Evolutionary conservation across 2,113 vertebrate genomes (phyloP).

Genomic region (Ellobius talpinus): DNA sequence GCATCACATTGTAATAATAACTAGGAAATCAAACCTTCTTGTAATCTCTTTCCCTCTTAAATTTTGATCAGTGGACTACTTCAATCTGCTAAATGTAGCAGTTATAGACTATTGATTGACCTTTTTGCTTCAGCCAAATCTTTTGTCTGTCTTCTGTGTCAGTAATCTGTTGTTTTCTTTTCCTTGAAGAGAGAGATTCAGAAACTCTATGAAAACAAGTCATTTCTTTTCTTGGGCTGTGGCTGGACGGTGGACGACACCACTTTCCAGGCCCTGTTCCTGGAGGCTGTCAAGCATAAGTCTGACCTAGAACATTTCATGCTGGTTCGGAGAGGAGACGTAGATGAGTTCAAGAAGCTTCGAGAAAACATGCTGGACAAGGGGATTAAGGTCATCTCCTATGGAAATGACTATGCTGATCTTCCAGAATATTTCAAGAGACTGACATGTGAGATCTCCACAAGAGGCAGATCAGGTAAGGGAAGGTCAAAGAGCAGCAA

Average conservation of each 20-base stretch:
- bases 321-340: constrained; percentile 95
- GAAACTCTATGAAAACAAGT: constrained; percentile 97
- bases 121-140: not conserved
- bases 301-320: constrained; percentile 98
- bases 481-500: not conserved
- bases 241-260: constrained; percentile 97
- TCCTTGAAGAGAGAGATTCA: constrained; percentile 94
- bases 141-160: not conserved
- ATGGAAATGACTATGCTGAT: constrained; percentile 94
- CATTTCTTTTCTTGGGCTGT: constrained; percentile 97
- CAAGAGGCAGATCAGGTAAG: constrained; percentile 86
- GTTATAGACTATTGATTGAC: not conserved
- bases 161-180: constrained; percentile 58
- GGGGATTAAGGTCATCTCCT: constrained; percentile 98
- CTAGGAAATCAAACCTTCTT: not conserved
- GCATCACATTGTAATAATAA: not conserved
- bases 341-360: constrained; percentile 96
- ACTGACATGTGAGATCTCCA: constrained; percentile 93
- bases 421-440: constrained; percentile 95
- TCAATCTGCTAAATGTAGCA: not conserved
- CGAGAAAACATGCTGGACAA: constrained; percentile 98
- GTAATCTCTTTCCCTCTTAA: not conserved
- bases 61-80: not conserved
- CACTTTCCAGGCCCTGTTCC: constrained; percentile 98
- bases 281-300: constrained; percentile 97